Base-by-base conservation (phyloP, 1,140 invertebrate species). In the Megathymus violae region DNA sequence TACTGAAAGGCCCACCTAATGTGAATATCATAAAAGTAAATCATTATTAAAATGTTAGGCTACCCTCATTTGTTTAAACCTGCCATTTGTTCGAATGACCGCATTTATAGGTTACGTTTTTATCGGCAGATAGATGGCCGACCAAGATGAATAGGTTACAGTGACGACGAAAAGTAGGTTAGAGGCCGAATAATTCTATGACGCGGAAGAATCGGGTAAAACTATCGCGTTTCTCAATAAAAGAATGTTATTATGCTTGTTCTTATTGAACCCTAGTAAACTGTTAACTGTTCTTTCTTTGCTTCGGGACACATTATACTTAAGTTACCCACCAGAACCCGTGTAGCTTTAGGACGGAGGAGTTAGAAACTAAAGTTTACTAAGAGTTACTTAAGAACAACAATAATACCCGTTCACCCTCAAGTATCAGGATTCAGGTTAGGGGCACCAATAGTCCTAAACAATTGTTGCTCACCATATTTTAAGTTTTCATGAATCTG, bases 11-110 rank as follows among this genome's bases (percentile, higher is more conserved):
- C 36, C 13, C 1, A 54, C 50, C 15, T 54, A 54, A 54, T 54
- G 36, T 54, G 36, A 6, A 11, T 11, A 6, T 13, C 22, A 40
- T 56, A 43, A 56, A 56, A 54, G 51, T 56, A 56, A 56, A 56
- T 56, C 51, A 56, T 56, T 56, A 43, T 56, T 43, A 56, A 43
- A 56, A 56, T 27, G 51, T 56, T 54, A 56, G 51, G 43, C 38
- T 31, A 43, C 51, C 51, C 38, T 43, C 51, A 56, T 56, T 56
- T 56, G 51, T 56, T 56, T 56, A 56, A 56, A 56, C 13, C 22
- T 38, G 40, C 40, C 13, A 56, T 56, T 56, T 56, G 51, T 54
- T 41, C 51, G 17, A 54, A 54, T 40, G 51, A 4, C 19, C 38
- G 51, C 17, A 41, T 54, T 54, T 54, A 41, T 54, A 54, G 34